Conservation (phyloP, 2,113 vertebrate genomes). For the Hepsetus odoe region DNA sequence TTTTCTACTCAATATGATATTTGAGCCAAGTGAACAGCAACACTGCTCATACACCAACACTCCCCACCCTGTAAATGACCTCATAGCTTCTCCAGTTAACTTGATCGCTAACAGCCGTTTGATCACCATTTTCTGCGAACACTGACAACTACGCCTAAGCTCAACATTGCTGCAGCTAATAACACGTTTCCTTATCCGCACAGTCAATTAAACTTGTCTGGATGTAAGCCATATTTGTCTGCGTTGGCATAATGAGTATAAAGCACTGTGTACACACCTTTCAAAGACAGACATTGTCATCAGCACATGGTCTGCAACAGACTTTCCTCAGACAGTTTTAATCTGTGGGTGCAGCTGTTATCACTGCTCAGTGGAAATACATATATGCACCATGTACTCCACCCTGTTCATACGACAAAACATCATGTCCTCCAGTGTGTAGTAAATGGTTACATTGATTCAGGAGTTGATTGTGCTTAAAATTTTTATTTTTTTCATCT, state of each 20-base stretch:
- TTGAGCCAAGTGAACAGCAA: background rate
- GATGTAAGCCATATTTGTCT: background rate
- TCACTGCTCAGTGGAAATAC: background rate
- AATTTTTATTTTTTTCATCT: no score
- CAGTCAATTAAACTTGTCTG: background rate
- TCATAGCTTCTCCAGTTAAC: background rate
- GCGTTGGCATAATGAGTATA: background rate
- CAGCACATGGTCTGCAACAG: constrained; percentile 3
- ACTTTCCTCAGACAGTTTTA: background rate
- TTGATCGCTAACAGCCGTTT: background rate
- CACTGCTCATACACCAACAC: background rate
- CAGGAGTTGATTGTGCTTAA: no score
- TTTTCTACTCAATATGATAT: background rate
- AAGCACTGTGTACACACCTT: background rate
- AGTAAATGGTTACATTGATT: constrained; percentile 48
- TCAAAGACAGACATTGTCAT: background rate
- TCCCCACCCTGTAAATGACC: background rate
- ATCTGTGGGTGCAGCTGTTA: background rate
- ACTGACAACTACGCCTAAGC: background rate
- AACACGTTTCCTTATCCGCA: background rate
- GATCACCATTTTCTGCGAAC: background rate
- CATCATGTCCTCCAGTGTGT: no score
- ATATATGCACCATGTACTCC: background rate
- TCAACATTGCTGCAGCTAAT: background rate
- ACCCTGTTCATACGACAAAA: background rate